Conservation (phyloP, 2,113 vertebrate genomes). For the Dolichallabes microphthalmus region DNA sequence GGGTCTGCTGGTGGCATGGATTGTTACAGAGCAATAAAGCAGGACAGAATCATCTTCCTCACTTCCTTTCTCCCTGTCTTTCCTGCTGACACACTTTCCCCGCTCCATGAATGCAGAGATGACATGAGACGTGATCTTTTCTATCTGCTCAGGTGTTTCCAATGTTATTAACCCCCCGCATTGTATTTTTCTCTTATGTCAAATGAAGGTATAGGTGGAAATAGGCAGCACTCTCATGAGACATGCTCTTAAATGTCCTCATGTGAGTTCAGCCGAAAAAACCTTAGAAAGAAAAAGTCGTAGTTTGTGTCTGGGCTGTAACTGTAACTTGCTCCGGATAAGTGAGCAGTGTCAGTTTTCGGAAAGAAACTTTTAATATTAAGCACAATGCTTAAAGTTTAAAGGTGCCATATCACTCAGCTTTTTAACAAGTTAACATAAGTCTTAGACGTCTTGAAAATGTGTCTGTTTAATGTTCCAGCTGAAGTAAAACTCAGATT, state of each 20-base stretch:
- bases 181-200: slow-evolving; percentile 58
- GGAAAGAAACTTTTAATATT: background rate
- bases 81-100: background rate
- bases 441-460: too few species aligned
- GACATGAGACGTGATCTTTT: slow-evolving; percentile 36
- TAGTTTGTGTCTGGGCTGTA: background rate
- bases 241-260: slow-evolving; percentile 36
- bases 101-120: slow-evolving; percentile 17
- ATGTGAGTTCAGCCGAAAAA: slow-evolving; percentile 28
- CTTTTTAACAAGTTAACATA: too few species aligned
- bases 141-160: slow-evolving; percentile 14
- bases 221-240: slow-evolving; percentile 16
- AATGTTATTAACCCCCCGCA: slow-evolving; percentile 52
- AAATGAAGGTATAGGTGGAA: slow-evolving; percentile 1
- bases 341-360: background rate
- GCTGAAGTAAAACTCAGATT: too few species aligned
- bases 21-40: slow-evolving; percentile 1
- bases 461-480: too few species aligned
- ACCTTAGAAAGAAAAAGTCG: slow-evolving; percentile 12
- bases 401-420: too few species aligned
- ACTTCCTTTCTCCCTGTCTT: background rate
- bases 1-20: background rate
- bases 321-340: too few species aligned
- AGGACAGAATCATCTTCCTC: slow-evolving; percentile 2
- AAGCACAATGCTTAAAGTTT: background rate